Evolutionary conservation across 2,888 invertebrate genomes (phyloP).

Genomic region (Kuschelorhynchus macadamiae): DNA sequence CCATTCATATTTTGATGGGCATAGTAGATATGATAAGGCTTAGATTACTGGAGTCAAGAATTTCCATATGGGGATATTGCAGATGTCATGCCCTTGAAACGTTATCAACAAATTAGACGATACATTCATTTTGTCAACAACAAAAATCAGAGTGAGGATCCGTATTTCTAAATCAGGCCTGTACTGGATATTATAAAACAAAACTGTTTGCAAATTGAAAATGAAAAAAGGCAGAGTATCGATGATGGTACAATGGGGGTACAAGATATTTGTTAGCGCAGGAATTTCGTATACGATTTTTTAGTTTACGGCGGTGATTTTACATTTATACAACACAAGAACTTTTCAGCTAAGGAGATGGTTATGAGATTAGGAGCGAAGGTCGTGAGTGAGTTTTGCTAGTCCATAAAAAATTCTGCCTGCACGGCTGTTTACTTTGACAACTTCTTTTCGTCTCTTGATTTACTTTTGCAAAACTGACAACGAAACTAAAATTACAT

Average conservation of each 20-base stretch:
- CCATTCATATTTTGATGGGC: constrained; percentile 39
- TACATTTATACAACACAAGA: too few relatives aligned
- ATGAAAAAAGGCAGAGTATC: constrained; percentile 20
- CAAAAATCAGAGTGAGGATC: constrained; percentile 18
- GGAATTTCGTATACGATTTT: too few relatives aligned
- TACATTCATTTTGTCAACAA: constrained; percentile 6
- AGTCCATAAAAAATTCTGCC: too few relatives aligned
- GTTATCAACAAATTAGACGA: not conserved
- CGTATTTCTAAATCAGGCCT: constrained; percentile 42
- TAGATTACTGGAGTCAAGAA: constrained; percentile 45
- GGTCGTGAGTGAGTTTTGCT: too few relatives aligned
- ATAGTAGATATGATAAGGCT: constrained; percentile 38
- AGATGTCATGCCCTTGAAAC: constrained; percentile 4
- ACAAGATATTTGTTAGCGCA: constrained; percentile 53
- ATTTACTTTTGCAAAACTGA: too few relatives aligned
- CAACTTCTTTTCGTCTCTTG: too few relatives aligned
- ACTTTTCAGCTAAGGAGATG: too few relatives aligned
- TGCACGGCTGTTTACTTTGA: too few relatives aligned
- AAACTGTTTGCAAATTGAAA: constrained; percentile 47
- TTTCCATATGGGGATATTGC: not conserved
- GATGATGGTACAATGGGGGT: constrained; percentile 53
- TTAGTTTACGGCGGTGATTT: too few relatives aligned
- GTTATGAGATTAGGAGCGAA: too few relatives aligned
- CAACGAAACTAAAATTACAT: constrained; percentile 9
- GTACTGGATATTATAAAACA: constrained; percentile 35